Evolutionary conservation across 2,797 vertebrate genomes (phyloP).

Genomic region (Poeciliopsis presidionis): DNA sequence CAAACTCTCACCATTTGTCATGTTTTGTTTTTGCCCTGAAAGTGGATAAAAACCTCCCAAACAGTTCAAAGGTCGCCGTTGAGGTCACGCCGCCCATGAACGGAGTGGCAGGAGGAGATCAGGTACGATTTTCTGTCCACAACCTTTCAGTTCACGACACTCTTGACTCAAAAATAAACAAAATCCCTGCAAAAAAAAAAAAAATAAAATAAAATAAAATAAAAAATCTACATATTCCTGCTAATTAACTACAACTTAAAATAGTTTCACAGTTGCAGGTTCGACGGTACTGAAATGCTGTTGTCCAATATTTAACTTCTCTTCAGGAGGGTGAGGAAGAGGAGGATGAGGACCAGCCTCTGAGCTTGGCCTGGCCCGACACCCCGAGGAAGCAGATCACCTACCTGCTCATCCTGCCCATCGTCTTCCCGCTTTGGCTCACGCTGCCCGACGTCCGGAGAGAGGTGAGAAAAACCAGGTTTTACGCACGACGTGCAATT

Average conservation of each 20-base stretch:
- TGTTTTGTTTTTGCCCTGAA: constrained; percentile 16
- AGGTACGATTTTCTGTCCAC: constrained; percentile 19
- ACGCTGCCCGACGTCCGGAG: constrained; percentile 94
- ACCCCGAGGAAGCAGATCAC: constrained; percentile 86
- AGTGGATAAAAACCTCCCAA: constrained; percentile 85
- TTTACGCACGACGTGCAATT: neutral
- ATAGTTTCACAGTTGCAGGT: neutral
- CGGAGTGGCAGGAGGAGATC: constrained; percentile 74
- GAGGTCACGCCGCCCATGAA: constrained; percentile 92
- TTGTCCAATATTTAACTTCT: neutral
- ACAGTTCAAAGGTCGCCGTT: constrained; percentile 88
- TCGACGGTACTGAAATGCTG: neutral
- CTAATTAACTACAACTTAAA: neutral
- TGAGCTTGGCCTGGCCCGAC: constrained; percentile 93
- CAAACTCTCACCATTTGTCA: neutral
- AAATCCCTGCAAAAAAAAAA: neutral
- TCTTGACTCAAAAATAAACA: neutral
- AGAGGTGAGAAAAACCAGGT: constrained; percentile 79
- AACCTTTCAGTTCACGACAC: neutral
- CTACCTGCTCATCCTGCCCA: constrained; percentile 91
- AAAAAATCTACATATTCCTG: neutral
- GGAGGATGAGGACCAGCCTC: constrained; percentile 88
- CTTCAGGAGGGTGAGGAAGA: constrained; percentile 73
- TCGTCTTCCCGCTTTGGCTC: constrained; percentile 91
- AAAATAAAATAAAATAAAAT: no score